phyloP scores from a whole-genome alignment of 2,888 invertebrate species.

The Drosophila atripex region DNA sequence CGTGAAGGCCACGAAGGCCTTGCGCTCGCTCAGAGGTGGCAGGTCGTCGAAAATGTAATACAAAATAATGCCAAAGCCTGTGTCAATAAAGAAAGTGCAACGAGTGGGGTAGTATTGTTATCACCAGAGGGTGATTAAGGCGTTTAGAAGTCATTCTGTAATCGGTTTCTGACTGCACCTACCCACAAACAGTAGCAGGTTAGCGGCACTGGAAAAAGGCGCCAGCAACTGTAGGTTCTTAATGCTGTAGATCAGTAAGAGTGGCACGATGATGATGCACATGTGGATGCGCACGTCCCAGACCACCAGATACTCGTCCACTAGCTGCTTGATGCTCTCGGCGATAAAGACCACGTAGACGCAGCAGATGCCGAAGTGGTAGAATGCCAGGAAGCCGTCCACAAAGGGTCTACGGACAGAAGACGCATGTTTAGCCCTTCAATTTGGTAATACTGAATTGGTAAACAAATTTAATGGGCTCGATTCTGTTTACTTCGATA shows the following conservation, averaged over 20 bases:
- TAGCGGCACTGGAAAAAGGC: slow-evolving; percentile 96
- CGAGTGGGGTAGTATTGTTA: neutral
- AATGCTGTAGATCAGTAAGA: slow-evolving; percentile 90
- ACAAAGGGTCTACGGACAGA: slow-evolving; percentile 87
- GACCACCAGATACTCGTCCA: slow-evolving; percentile 86
- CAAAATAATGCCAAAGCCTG: slow-evolving; percentile 90
- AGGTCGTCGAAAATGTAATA: slow-evolving; percentile 91
- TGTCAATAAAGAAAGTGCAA: neutral
- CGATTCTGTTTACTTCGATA: neutral
- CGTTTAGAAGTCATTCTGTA: neutral
- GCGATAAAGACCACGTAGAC: slow-evolving; percentile 98
- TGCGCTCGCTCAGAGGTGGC: slow-evolving; percentile 84
- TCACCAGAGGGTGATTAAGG: neutral
- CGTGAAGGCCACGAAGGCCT: slow-evolving; percentile 84
- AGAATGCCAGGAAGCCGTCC: slow-evolving; percentile 93
- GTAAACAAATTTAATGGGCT: neutral
- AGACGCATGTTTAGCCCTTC: slow-evolving; percentile 2
- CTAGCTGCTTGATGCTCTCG: slow-evolving; percentile 91
- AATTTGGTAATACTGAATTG: neutral
- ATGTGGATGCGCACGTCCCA: slow-evolving; percentile 85
- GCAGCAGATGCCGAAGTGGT: slow-evolving; percentile 98
- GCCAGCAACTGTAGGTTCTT: slow-evolving; percentile 92
- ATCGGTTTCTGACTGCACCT: slow-evolving; percentile 25
- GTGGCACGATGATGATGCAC: slow-evolving; percentile 87
- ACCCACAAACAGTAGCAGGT: slow-evolving; percentile 91